Evolutionary conservation across 2,113 vertebrate species (phyloP), one percentile per base, ranked within the genome.

Genomic region (Callopanchax toddi): DNA sequence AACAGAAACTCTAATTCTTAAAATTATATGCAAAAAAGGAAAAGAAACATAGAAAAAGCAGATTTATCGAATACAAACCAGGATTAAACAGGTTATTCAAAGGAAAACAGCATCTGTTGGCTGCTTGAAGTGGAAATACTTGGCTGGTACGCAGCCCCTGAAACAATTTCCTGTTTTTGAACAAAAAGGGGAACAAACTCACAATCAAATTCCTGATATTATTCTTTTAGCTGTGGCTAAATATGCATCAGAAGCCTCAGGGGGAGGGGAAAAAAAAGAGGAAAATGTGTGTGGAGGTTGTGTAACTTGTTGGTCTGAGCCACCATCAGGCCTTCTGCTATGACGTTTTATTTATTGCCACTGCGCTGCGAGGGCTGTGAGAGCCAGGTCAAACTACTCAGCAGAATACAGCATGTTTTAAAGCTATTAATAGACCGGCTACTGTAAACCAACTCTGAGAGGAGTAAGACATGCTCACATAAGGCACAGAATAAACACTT

Each of bases 361-460:
- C 61, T 60, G 74, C 59, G 63, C 71, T 76, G 76, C 67, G 80
- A 54, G 20, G 56, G 63, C 68, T 71, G 75, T 81, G 76, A 81
- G 22, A 21, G 84, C 73, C 79, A 78, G 84, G 77, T 84, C 74
- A 76, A 81, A 84, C 80, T 76, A 61, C 80, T 85, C 81, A 59
- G 86, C 87, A 82, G 75, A 87, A 81, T 49, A 65, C 76, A 43
- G 56, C 87, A 68, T 86, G 71, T 86, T 81, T 85, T 21, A 55
- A n/a, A 20, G 40, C 67, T 83, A 85, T 82, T 77, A 87, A 88
- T 90, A 90, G 80, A 54, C 17, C 0, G 2, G 74, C 72, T 80
- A 78, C 84, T 83, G 81, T 81, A 87, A 86, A 76, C 79, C 56
- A 54, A 81, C 72, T 81, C 75, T 46, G 44, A 71, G 60, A 74